A percentile compares a stretch with the other conserved stretches of the same genome.
Conservation (phyloP, 2,797 vertebrate genomes). For the Aphelocoma californica region DNA sequence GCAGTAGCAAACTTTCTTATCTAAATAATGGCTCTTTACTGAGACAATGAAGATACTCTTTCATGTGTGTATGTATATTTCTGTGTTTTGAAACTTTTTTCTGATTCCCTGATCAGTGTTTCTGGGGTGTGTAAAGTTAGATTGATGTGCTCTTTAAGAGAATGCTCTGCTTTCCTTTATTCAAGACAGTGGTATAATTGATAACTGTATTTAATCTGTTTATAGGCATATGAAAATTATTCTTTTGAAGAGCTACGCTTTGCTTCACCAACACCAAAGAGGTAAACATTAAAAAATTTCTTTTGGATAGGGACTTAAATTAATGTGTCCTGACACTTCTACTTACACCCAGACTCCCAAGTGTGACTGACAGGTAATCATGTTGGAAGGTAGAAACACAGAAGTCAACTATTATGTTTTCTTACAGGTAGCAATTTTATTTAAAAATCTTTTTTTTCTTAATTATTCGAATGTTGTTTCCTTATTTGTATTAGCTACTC, state of each 20-base stretch:
- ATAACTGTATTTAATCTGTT: background rate
- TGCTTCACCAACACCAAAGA: conserved; percentile 97
- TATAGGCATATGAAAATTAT: conserved; percentile 96
- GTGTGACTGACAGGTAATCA: background rate
- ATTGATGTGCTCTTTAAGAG: background rate
- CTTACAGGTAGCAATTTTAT: background rate
- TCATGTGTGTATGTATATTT: background rate
- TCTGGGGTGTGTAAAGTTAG: background rate
- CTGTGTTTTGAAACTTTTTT: background rate
- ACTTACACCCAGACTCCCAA: background rate
- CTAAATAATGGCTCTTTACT: background rate
- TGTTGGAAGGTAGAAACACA: background rate
- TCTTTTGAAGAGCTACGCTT: conserved; percentile 99
- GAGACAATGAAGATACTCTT: background rate
- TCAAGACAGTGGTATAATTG: background rate
- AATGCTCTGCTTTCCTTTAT: background rate
- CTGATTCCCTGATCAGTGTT: background rate
- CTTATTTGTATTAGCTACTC: background rate
- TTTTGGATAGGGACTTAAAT: background rate
- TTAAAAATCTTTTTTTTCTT: background rate
- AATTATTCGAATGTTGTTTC: background rate
- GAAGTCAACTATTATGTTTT: background rate
- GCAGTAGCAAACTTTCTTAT: background rate
- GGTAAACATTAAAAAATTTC: conserved; percentile 74
- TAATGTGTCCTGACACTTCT: background rate